Evolutionary conservation across 2,113 vertebrate genomes (phyloP).

Genomic region (Python bivittatus): DNA sequence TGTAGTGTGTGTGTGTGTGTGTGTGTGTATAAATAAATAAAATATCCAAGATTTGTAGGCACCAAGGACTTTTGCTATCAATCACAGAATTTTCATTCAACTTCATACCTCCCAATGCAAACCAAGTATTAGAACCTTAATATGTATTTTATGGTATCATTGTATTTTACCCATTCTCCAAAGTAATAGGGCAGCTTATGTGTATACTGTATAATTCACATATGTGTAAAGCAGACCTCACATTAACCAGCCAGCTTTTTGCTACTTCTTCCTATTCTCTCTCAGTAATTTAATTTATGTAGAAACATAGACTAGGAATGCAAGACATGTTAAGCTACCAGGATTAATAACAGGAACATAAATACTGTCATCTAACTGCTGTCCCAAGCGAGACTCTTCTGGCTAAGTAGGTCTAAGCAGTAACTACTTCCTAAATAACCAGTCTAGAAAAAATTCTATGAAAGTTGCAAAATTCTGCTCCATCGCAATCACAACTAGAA

Average conservation of each 20-base stretch:
- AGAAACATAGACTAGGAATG: background rate
- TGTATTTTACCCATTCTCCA: background rate
- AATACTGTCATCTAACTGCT: background rate
- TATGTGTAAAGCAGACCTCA: background rate
- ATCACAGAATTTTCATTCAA: background rate
- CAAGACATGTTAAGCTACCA: background rate
- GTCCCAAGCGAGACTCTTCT: background rate
- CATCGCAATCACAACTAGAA: background rate
- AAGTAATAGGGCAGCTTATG: background rate
- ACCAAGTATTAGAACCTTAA: background rate
- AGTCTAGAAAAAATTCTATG: background rate
- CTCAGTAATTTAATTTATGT: background rate
- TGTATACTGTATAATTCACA: background rate
- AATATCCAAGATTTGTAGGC: background rate
- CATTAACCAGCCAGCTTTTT: background rate
- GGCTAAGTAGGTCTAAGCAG: background rate
- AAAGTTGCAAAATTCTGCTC: background rate
- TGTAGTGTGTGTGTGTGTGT: too few relatives aligned
- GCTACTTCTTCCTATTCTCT: background rate
- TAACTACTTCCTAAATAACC: background rate
- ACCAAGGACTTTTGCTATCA: background rate
- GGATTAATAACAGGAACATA: background rate
- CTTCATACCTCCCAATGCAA: background rate
- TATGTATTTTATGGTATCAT: background rate
- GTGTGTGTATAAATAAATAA: background rate